Base-by-base conservation (phyloP, 2,888 invertebrate species). In the Eristalis tenax region DNA sequence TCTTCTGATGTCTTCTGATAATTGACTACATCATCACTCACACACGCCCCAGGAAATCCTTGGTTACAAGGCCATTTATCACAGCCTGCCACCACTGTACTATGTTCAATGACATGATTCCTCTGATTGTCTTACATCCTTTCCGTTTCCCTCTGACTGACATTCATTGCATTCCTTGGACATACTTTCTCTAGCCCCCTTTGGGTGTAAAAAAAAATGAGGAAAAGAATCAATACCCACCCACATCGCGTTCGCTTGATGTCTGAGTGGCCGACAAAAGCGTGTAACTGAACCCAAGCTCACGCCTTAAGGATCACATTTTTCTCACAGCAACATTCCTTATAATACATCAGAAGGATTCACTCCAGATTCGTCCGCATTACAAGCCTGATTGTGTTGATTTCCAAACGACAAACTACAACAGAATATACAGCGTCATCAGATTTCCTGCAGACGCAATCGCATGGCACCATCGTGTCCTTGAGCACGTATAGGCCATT, bases 401-500 rank as follows among this genome's bases (percentile, higher is more conserved):
- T 18, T 50, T 50, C 6, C 18, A 50, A 18, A n/a, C n/a, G 50
- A 50, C 50, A 3, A 43, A 15, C 43, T 1, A 15, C 18, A 5
- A 38, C 1, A 18, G 18, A 18, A 50, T 50, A n/a, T 50, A 18
- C 18, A 6, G 50, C 50, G 78, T 40, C 73, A 40, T 77, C 68
- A 63, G 68, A 82, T 38, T 74, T 74, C 59, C 35, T 59, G 59
- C 65, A 63, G 40, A 73, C 61, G 73, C 63, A 50, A 75, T 70
- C 80, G 65, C 38, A 77, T 59, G 43, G 32, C 28, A 43, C 11
- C 18, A 61, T 56, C 18, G 50, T 32, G 69, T 75, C 79, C 74
- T 79, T 80, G 66, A 80, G 74, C 84, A 84, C 84, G 84, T 84
- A 66, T 66, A 32, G 32, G 66, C 40, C 40, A 61, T 64, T 66